A percentile compares a stretch with the other conserved stretches of the same genome.
These are phyloP conservation scores for Drosophila vallismaia DNA, from an alignment of 2,888 invertebrate genomes.

Conservation along the genomic window DNA sequence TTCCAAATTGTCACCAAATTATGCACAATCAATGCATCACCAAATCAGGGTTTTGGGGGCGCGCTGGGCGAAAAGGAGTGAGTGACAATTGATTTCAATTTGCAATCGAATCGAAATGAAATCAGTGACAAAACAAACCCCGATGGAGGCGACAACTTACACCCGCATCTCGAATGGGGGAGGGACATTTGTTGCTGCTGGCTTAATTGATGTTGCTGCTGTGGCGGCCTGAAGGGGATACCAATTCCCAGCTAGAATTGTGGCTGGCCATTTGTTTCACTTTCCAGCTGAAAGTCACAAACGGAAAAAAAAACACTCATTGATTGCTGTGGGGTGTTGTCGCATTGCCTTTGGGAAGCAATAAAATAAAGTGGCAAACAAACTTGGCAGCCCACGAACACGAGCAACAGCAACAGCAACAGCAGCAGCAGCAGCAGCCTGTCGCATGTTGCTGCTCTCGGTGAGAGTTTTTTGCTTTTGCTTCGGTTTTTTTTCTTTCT, in stretches of 20 bases:
- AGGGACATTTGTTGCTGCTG: constrained; percentile 39
- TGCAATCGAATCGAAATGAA: constrained; percentile 10
- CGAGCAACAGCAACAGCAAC: constrained; percentile 34
- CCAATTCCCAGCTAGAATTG: constrained; percentile 68
- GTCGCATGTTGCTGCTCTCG: constrained; percentile 20
- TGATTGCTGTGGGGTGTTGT: constrained; percentile 42
- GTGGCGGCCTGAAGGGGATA: constrained; percentile 34
- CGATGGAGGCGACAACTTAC: constrained; percentile 60
- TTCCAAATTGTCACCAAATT: constrained; percentile 76
- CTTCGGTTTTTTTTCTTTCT: constrained; percentile 46
- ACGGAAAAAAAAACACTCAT: constrained; percentile 11
- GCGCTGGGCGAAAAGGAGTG: constrained; percentile 35
- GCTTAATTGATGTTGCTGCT: constrained; percentile 69
- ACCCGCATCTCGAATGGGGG: constrained; percentile 63
- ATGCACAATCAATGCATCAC: constrained; percentile 80
- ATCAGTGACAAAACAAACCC: constrained; percentile 74
- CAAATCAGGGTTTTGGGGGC: constrained; percentile 60
- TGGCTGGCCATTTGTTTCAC: constrained; percentile 74
- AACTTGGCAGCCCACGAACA: constrained; percentile 51
- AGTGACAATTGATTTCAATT: constrained; percentile 31
- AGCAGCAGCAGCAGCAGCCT: constrained; percentile 22
- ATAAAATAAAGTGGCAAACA: constrained; percentile 80
- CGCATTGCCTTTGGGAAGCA: constrained; percentile 74
- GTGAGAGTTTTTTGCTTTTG: constrained; percentile 14
- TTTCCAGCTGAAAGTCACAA: constrained; percentile 43